Conservation (phyloP, 2,888 invertebrate genomes). For the Sinopyrophorus schimmeli region DNA sequence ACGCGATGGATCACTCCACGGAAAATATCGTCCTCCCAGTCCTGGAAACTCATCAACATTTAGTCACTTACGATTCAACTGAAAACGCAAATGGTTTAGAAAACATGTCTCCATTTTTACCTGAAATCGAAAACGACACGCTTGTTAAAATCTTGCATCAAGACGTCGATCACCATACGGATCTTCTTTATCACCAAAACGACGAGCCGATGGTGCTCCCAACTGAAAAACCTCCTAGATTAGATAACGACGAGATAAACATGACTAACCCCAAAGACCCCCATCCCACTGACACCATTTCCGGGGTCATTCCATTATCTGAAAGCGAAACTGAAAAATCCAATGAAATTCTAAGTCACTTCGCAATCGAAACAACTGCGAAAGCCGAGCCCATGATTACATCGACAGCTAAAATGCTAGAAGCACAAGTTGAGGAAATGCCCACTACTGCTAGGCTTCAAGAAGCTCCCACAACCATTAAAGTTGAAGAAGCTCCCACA, state of each 20-base stretch:
- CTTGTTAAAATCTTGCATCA: constrained; percentile 64
- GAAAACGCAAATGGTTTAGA: constrained; percentile 48
- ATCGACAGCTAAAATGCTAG: background rate
- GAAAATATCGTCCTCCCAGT: constrained; percentile 17
- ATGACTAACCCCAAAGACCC: constrained; percentile 57
- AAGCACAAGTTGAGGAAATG: background rate
- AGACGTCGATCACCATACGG: constrained; percentile 48
- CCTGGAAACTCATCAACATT: constrained; percentile 34
- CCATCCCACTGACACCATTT: constrained; percentile 41
- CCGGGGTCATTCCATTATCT: constrained; percentile 41
- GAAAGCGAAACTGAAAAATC: constrained; percentile 18
- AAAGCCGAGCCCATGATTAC: background rate
- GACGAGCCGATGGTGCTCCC: constrained; percentile 8
- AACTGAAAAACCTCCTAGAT: constrained; percentile 47
- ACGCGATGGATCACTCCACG: constrained; percentile 25
- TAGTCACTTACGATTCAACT: constrained; percentile 27
- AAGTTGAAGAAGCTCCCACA: constrained; percentile 3
- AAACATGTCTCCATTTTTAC: constrained; percentile 70
- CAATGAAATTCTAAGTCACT: constrained; percentile 20
- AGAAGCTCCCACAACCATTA: constrained; percentile 4
- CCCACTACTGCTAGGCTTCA: background rate
- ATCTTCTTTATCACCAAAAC: constrained; percentile 43
- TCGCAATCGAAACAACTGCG: constrained; percentile 6
- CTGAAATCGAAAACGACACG: constrained; percentile 66
- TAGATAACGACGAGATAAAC: constrained; percentile 59